A percentile compares a stretch with the other conserved stretches of the same genome.
Conservation (phyloP, 2,797 vertebrate species). For the Trachurus trachurus region DNA sequence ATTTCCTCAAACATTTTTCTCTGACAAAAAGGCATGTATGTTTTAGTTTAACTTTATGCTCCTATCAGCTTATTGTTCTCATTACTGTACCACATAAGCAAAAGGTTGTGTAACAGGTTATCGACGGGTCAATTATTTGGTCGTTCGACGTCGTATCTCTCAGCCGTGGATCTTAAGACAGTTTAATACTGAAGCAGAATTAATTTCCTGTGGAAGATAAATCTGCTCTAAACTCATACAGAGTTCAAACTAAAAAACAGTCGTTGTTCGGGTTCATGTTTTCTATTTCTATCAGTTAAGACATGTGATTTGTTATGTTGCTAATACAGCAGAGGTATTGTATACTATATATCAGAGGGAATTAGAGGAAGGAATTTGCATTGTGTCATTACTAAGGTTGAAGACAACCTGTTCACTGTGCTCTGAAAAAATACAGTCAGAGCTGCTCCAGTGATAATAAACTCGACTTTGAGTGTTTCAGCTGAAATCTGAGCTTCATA, state of each 20-base stretch:
- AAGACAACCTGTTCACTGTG: background rate
- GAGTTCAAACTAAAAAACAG: constrained; percentile 7
- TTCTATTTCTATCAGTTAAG: constrained; percentile 14
- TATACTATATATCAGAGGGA: background rate
- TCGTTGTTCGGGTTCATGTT: background rate
- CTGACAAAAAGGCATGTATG: background rate
- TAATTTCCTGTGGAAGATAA: constrained; percentile 54
- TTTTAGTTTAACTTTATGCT: constrained; percentile 27
- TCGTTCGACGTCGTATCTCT: constrained; percentile 8
- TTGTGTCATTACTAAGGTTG: background rate
- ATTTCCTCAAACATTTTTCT: constrained; percentile 5
- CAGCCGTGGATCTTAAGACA: constrained; percentile 20
- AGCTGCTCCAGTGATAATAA: constrained; percentile 14
- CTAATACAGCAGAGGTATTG: background rate
- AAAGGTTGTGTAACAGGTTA: constrained; percentile 1
- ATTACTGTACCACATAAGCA: background rate
- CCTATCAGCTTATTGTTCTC: constrained; percentile 10
- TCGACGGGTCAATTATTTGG: constrained; percentile 16
- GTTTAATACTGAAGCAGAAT: constrained; percentile 35
- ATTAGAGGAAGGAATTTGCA: background rate
- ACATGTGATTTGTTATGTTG: background rate
- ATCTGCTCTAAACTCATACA: constrained; percentile 36
- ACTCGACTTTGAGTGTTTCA: constrained; percentile 11
- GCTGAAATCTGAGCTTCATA: constrained; percentile 9
- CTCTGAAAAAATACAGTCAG: background rate